Conservation (phyloP, 2,113 vertebrate genomes). For the Cyanoramphus novaezelandiae region DNA sequence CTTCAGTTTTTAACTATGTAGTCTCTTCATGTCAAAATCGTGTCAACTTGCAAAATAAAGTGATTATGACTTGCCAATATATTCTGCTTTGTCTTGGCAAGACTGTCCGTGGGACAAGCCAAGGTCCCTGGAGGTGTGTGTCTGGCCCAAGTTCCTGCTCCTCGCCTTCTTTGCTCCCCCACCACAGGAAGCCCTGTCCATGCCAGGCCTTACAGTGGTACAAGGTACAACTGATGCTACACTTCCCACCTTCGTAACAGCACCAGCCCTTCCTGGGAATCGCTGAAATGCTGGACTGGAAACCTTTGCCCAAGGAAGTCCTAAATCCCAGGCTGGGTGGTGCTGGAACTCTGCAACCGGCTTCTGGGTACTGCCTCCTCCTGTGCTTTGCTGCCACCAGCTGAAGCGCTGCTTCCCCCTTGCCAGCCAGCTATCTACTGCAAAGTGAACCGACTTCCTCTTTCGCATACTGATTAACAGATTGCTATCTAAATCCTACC, state of each 20-base stretch:
- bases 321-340: not conserved
- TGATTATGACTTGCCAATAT: not conserved
- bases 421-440: not conserved
- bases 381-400: not conserved
- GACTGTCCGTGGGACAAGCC: not conserved
- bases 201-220: not conserved
- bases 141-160: not conserved
- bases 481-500: not conserved
- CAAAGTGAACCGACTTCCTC: not conserved
- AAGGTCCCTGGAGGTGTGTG: rapidly evolving
- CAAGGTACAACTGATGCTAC: not conserved
- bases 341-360: not conserved
- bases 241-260: not conserved
- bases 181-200: rapidly evolving
- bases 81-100: not conserved
- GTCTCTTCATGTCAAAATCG: not conserved
- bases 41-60: constrained; percentile 55
- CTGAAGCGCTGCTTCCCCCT: not conserved
- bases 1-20: constrained; percentile 27
- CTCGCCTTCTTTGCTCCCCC: not conserved
- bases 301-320: not conserved
- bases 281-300: not conserved
- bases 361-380: not conserved
- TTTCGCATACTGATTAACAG: not conserved
- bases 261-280: not conserved